Evolutionary conservation across 1,140 invertebrate species (phyloP), one percentile per base, ranked within the genome.

Genomic region (Tyrophagus putrescentiae): DNA sequence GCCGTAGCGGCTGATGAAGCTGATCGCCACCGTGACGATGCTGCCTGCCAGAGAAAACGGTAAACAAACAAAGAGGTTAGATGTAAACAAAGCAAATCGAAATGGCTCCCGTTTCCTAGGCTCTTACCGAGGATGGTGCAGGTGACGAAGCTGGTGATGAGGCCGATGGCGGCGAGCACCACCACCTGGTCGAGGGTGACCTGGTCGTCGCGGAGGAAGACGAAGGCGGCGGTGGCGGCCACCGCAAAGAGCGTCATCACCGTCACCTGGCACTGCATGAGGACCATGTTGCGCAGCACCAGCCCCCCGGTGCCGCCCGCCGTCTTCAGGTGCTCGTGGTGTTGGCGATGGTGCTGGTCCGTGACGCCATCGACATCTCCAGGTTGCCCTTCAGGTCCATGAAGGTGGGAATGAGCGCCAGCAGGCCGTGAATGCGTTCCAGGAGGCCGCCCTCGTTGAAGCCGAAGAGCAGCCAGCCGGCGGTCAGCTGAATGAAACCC

Each of bases 331-430:
- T 57, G 11, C 11, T 57, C 11, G 11, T 57, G n/a, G 21, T 48
- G 11, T 57, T 57, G 13, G 36, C 32, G 2, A 42, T 11, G 11
- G 56, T 57, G n/a, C 34, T 41, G 9, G 44, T 57, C 13, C 56
- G 2, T 41, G 32, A 57, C 21, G 56, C 56, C 56, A 57, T 57
- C 18, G 56, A 27, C 9, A 57, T 42, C 31, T 57, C 56, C 23
- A 57, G 11, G 44, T 57, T 57, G 31, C 56, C 56, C 31, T 57
- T 57, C 56, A 57, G 23, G 31, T 42, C 56, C 56, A 57, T 57
- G 7, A 57, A 42, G 9, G 31, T 18, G n/a, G 56, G 56, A 57
- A 57, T 41, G 4, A 57, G 4, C 29, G 56, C 56, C 13, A 57
- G 13, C 3, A 57, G 9, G 16, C 56, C 56, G 13, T 18, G 11